Conservation (phyloP, 2,797 vertebrate species). For the Merluccius polli region DNA sequence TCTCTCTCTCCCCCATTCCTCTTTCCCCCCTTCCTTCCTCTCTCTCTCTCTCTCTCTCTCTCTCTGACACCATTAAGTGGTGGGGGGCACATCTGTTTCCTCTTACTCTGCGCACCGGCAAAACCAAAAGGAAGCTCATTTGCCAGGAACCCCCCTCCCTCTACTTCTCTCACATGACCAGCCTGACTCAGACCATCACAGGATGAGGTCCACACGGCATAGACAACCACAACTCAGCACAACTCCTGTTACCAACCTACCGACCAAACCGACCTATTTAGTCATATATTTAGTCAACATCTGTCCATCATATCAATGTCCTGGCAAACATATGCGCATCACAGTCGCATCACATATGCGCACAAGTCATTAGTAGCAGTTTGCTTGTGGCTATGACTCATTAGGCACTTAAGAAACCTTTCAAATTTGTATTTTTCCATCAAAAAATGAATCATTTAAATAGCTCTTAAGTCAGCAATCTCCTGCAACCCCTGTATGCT, state of each 20-base stretch:
- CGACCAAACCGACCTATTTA: neutral
- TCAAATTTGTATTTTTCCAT: neutral
- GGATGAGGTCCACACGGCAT: constrained; percentile 26
- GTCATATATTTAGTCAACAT: neutral
- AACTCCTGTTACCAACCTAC: neutral
- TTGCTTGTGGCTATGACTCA: too few relatives aligned
- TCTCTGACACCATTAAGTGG: neutral
- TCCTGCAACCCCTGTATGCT: too few relatives aligned
- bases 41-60: neutral
- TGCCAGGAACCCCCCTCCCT: constrained; percentile 38
- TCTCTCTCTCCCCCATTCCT: neutral
- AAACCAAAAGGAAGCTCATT: constrained; percentile 21
- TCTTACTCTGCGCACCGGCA: constrained; percentile 17
- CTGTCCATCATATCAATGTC: neutral
- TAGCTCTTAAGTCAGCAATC: too few relatives aligned
- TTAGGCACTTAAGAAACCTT: neutral
- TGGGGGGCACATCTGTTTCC: constrained; percentile 51
- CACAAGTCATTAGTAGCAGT: too few relatives aligned
- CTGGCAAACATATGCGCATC: too few relatives aligned
- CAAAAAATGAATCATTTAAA: neutral
- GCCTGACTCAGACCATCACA: constrained; percentile 57
- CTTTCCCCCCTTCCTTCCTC: neutral
- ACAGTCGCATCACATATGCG: too few relatives aligned
- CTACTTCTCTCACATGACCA: constrained; percentile 49
- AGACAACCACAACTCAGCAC: constrained; percentile 34